Evolutionary conservation across 30 jellyfish, hydroid and myxozoan species (phyloP).

Genomic region (Aurelia aurita complex sp. Pacific): DNA sequence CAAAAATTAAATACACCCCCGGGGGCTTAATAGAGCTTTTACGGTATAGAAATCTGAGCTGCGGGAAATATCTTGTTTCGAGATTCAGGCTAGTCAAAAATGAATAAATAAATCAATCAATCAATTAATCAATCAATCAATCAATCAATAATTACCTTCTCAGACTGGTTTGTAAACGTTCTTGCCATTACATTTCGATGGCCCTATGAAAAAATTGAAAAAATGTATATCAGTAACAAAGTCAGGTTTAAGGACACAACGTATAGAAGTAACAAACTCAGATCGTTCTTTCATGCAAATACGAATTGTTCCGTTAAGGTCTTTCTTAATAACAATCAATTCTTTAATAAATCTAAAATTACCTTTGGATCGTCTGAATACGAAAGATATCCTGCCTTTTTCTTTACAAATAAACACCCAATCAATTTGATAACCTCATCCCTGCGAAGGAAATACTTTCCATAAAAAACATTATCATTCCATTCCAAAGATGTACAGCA

Average conservation of each 20-base stretch:
- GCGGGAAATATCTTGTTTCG: no score
- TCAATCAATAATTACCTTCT: conserved; percentile 24
- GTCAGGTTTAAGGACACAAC: background rate
- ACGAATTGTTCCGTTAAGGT: background rate
- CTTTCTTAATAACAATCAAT: background rate
- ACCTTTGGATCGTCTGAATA: conserved; percentile 97
- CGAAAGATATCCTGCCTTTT: conserved; percentile 90
- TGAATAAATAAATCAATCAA: no score
- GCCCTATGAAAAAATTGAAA: conserved; percentile 30
- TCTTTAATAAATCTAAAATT: background rate
- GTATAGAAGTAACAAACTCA: background rate
- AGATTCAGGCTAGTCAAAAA: no score
- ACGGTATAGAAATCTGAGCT: no score
- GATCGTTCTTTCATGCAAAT: background rate
- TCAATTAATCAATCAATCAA: background rate
- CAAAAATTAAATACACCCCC: no score
- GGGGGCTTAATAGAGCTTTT: no score
- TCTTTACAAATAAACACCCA: conserved; percentile 68
- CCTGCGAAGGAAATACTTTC: conserved; percentile 7
- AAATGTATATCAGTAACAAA: background rate
- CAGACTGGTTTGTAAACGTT: conserved; percentile 74
- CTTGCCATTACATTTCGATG: conserved; percentile 78
- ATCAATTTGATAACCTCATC: conserved; percentile 40
- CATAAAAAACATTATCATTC: no score
- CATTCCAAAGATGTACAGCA: no score